A percentile compares a stretch with the other conserved stretches of the same genome.
phyloP scores from a whole-genome alignment of 2,888 invertebrate genomes.

The Resseliella maxima region DNA sequence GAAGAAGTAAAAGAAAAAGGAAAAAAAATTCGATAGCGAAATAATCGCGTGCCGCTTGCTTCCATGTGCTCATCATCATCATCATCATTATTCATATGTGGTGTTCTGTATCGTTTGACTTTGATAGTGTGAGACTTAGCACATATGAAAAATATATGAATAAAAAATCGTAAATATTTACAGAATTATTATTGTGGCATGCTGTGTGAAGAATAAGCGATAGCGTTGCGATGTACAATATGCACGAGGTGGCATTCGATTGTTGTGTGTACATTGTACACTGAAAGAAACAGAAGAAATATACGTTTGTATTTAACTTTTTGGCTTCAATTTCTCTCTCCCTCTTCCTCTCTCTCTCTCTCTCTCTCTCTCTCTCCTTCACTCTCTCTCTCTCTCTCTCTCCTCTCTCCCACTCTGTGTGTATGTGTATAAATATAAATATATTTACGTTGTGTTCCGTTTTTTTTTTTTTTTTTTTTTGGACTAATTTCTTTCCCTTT shows the following conservation, averaged over 20 bases:
- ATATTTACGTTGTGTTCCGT: conserved; percentile 38
- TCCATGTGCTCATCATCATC: neutral
- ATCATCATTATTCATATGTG: neutral
- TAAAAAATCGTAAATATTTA: conserved; percentile 22
- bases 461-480: conserved; percentile 14
- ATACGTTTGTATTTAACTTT: too few species aligned
- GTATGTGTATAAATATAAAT: too few species aligned
- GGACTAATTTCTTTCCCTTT: neutral
- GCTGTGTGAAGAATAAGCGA: neutral
- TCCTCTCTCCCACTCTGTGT: neutral
- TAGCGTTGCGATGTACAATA: too few species aligned
- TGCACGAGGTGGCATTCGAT: too few species aligned
- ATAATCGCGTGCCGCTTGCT: conserved; percentile 43
- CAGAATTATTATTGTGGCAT: neutral
- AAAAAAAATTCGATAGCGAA: neutral
- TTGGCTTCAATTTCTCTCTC: too few species aligned
- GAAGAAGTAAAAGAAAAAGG: too few species aligned
- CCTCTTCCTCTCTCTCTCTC: too few species aligned
- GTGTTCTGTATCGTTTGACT: neutral
- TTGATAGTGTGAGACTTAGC: neutral
- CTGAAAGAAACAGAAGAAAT: too few species aligned
- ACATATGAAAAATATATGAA: neutral
- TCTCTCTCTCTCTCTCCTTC: neutral
- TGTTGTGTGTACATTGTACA: too few species aligned
- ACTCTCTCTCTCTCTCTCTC: neutral